phyloP scores from a whole-genome alignment of 2,797 vertebrate genomes.

The Trachops cirrhosus region DNA sequence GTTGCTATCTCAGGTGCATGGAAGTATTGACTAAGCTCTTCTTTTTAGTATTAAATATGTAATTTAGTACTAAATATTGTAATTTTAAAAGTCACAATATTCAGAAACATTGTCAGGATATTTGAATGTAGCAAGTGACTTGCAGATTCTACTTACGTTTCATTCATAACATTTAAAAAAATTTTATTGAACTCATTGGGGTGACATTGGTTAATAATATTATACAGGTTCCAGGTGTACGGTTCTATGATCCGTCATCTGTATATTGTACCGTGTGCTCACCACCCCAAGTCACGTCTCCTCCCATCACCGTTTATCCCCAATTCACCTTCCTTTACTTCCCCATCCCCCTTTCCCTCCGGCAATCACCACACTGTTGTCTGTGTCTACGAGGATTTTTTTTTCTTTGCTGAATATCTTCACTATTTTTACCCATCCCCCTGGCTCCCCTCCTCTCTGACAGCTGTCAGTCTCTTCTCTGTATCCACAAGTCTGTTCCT shows the following conservation, averaged over 20 bases:
- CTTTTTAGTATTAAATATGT: conserved; percentile 9
- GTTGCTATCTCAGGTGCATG: not conserved
- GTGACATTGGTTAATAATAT: not conserved
- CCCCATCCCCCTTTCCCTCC: not conserved
- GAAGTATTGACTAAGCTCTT: not conserved
- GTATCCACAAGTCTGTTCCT: not conserved
- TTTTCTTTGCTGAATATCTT: not conserved
- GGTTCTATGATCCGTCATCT: not conserved
- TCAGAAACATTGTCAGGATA: not conserved
- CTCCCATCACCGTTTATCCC: not conserved
- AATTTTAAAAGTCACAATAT: not conserved
- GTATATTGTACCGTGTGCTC: not conserved
- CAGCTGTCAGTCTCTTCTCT: not conserved
- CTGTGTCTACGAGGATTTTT: not conserved
- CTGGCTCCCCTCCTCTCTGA: not conserved
- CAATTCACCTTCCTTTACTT: not conserved
- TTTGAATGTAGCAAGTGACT: not conserved
- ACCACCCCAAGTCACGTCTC: not conserved
- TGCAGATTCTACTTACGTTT: conserved; percentile 6
- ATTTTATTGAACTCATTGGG: not conserved
- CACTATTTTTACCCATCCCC: not conserved
- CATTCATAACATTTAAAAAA: not conserved
- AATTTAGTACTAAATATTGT: not conserved
- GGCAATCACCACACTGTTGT: not conserved
- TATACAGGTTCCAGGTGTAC: not conserved